Evolutionary conservation across 2,113 vertebrate species (phyloP).

Genomic region (Phaetusa simplex): DNA sequence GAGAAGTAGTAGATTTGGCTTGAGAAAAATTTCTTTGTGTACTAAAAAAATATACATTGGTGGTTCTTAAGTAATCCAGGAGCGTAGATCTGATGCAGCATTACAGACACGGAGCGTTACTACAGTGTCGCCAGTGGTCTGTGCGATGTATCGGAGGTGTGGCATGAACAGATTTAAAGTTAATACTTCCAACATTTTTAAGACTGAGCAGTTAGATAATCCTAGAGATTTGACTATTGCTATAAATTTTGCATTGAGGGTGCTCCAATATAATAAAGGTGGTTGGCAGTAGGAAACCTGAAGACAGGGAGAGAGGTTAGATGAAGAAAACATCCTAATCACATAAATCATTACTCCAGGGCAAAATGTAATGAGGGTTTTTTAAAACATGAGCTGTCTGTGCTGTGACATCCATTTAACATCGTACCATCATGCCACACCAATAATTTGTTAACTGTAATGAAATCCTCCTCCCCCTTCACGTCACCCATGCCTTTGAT

Average conservation of each 20-base stretch:
- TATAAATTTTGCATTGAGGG: not conserved
- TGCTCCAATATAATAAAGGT: not conserved
- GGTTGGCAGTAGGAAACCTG: not conserved
- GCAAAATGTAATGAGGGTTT: slow-evolving; percentile 34
- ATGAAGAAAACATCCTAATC: not conserved
- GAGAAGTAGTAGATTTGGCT: not conserved
- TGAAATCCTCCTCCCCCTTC: not conserved
- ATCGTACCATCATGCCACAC: not conserved
- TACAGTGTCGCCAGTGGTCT: rapidly evolving
- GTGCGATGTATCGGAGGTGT: not conserved
- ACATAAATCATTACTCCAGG: slow-evolving; percentile 14
- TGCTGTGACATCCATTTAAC: slow-evolving; percentile 19
- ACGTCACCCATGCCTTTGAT: not conserved
- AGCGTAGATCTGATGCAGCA: not conserved
- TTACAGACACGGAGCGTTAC: not conserved
- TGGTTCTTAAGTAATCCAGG: not conserved
- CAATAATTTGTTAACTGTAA: not conserved
- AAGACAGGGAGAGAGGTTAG: not conserved
- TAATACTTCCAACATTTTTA: not conserved
- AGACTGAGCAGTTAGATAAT: not conserved
- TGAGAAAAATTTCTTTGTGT: not conserved
- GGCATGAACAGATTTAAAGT: not conserved
- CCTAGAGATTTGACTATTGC: not conserved
- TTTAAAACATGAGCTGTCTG: slow-evolving; percentile 28
- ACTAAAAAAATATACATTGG: not conserved